Conservation (phyloP, 2,797 vertebrate species). For the Cynopterus sphinx region DNA sequence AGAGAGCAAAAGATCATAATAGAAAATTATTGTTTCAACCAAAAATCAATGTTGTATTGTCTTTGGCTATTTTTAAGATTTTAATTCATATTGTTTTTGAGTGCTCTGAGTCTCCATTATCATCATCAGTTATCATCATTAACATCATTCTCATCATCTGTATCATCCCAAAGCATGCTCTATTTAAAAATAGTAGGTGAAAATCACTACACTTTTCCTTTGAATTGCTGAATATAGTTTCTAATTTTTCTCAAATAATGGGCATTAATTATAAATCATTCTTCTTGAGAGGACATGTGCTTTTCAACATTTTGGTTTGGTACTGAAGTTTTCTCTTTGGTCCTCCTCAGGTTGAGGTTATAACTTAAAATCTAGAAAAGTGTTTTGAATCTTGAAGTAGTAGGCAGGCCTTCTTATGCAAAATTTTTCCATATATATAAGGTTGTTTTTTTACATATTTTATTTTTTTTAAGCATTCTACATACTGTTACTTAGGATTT, state of each 20-base stretch:
- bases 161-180: neutral
- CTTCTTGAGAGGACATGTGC: neutral
- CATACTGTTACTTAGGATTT: neutral
- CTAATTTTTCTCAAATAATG: constrained; percentile 37
- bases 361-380: constrained; percentile 44
- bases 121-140: neutral
- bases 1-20: neutral
- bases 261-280: constrained; percentile 50
- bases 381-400: neutral
- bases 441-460: neutral
- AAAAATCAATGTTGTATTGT: neutral
- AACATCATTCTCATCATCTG: neutral
- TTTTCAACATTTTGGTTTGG: neutral
- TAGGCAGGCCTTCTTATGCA: neutral
- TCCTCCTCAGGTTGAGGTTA: neutral
- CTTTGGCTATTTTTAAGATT: neutral
- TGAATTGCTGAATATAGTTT: neutral
- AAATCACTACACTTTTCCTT: neutral
- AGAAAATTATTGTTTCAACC: neutral
- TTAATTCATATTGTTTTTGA: neutral
- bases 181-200: neutral
- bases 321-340: neutral
- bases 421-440: neutral
- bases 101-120: neutral
- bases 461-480: too few species aligned